Evolutionary conservation across 2,113 vertebrate genomes (phyloP), one percentile per base, ranked within the genome.

Genomic region (Tyrannus savana): DNA sequence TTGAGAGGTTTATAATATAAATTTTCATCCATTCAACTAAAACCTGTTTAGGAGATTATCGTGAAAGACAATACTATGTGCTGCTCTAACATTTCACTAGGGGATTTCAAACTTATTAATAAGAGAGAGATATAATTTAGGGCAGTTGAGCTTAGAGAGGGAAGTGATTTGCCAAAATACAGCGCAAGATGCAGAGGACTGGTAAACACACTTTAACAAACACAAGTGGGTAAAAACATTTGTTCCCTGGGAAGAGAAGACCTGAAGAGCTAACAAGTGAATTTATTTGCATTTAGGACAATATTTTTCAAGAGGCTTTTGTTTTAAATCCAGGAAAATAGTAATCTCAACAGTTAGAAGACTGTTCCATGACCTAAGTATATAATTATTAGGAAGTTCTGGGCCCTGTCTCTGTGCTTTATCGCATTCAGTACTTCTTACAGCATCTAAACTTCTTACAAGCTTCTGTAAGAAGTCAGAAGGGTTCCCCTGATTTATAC

Each of bases 231-330:
- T 85, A 53, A 82, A 90, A 85, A 69, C 14, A 37, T 58, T 73
- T 89, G 9, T 77, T 87, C 58, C 33, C 53, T 39, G 14, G 17
- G 44, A 24, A 84, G 13, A 44, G 31, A 33, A 75, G 53, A 74
- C 72, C 66, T 84, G 41, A 79, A 79, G 27, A 73, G n/a, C 47
- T 89, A 79, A 68, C 0, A 6, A 64, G 49, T 52, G 33, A 74
- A 67, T 88, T 88, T 88, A 35, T 74, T 91, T 89, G 49, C 44
- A 33, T 80, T 62, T 76, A 69, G 53, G 79, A 88, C 59, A 90
- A 19, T 74, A 75, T 90, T 88, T 95, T 95, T 88, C 35, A 81
- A 81, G 60, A 83, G 56, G 30, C 24, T 94, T 94, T 94, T 96
- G 33, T 96, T 94, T 94, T 56, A 86, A 88, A 47, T 39, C 64